A percentile compares a stretch with the other conserved stretches of the same genome.
Evolutionary conservation across 2,113 vertebrate genomes (phyloP).

Genomic region (Trochalopteron elliotii): DNA sequence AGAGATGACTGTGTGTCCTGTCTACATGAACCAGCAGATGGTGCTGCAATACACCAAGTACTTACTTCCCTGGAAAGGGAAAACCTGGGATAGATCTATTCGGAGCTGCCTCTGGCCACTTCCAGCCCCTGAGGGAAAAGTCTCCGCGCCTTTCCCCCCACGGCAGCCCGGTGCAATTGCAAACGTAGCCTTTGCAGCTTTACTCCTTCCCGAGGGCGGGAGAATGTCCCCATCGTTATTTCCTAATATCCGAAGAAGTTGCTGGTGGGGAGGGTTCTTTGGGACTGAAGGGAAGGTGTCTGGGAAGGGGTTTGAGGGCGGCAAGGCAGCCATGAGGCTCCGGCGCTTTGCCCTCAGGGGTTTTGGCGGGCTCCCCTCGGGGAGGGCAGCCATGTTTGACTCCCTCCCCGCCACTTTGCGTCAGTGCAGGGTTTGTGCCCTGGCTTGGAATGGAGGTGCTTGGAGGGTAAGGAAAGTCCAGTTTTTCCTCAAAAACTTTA

Average conservation of each 20-base stretch:
- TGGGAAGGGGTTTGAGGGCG: neutral
- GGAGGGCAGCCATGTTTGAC: rapidly evolving
- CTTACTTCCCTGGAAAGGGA: neutral
- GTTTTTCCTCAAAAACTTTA: neutral
- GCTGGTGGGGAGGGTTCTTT: neutral
- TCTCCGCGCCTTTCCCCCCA: too few species aligned
- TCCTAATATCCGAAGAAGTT: neutral
- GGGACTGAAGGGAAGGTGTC: too few species aligned
- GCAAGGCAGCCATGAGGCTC: neutral
- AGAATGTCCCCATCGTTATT: neutral
- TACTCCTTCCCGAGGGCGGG: rapidly evolving
- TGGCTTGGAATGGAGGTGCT: neutral
- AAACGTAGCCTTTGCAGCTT: neutral
- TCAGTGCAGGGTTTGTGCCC: rapidly evolving
- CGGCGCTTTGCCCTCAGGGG: neutral
- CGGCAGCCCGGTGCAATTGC: neutral
- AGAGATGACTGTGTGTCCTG: too few species aligned
- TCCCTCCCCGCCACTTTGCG: rapidly evolving
- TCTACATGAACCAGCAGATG: constrained; percentile 65
- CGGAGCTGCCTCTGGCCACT: neutral
- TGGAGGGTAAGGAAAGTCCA: neutral
- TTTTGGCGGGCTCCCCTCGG: neutral
- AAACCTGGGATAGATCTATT: rapidly evolving
- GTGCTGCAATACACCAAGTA: constrained; percentile 56
- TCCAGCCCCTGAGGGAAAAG: neutral